These are phyloP conservation scores for Graphium colonna DNA, from an alignment of 2,888 invertebrate genomes.

Conservation along the genomic window DNA sequence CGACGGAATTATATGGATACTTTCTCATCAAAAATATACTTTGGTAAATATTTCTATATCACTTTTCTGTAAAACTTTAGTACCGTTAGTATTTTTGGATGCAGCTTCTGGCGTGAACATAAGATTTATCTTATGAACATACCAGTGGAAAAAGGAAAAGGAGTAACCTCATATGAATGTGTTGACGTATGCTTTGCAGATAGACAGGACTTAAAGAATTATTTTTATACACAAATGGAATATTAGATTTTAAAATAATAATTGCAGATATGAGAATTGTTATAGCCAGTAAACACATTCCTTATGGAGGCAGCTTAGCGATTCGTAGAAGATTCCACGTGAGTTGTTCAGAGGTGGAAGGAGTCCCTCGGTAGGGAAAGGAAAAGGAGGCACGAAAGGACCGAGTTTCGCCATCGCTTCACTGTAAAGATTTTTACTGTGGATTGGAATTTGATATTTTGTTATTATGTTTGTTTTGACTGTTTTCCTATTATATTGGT, in stretches of 20 bases:
- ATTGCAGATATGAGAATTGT: background rate
- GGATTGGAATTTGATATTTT: constrained; percentile 24
- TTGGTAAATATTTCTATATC: constrained; percentile 51
- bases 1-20: constrained; percentile 64
- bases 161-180: constrained; percentile 59
- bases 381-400: constrained; percentile 55
- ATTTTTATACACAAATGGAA: background rate
- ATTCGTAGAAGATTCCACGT: constrained; percentile 72
- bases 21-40: constrained; percentile 68
- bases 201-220: background rate
- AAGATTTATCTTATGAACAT: constrained; percentile 59
- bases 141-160: constrained; percentile 45
- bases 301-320: constrained; percentile 73
- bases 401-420: constrained; percentile 72
- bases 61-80: constrained; percentile 56
- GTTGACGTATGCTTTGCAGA: constrained; percentile 36
- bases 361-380: constrained; percentile 69
- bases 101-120: constrained; percentile 58
- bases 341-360: constrained; percentile 76
- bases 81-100: constrained; percentile 22
- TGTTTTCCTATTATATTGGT: too few relatives aligned
- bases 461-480: too few relatives aligned
- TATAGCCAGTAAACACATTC: constrained; percentile 45
- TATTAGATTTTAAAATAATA: background rate
- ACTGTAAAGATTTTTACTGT: too few relatives aligned